Evolutionary conservation across 2,113 vertebrate species (phyloP).

Genomic region (Tretioscincus oriximinensis): DNA sequence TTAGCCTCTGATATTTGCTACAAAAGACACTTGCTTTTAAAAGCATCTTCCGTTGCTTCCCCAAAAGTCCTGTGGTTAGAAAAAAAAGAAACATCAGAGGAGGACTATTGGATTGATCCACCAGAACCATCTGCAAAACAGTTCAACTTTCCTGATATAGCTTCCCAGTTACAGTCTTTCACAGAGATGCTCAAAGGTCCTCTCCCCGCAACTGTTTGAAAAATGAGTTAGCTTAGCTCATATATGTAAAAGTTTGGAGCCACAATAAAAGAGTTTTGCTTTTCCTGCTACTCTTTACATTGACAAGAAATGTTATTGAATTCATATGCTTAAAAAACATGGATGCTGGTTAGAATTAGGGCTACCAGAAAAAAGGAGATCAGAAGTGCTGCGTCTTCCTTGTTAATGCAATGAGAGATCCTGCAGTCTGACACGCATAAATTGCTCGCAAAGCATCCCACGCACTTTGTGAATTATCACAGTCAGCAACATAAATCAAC

Average conservation of each 20-base stretch:
- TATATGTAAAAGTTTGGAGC: slow-evolving; percentile 5
- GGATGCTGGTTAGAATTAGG: background rate
- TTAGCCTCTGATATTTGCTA: slow-evolving; percentile 52
- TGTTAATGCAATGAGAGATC: too few species aligned
- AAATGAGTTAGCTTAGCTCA: slow-evolving; percentile 2
- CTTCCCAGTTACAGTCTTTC: slow-evolving; percentile 35
- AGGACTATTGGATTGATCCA: slow-evolving; percentile 16
- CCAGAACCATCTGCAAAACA: slow-evolving; percentile 36
- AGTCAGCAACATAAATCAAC: too few species aligned
- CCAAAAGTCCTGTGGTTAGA: slow-evolving; percentile 38
- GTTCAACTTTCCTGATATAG: slow-evolving; percentile 38
- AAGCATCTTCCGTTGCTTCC: slow-evolving; percentile 40
- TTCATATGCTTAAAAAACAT: slow-evolving; percentile 16
- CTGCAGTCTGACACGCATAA: too few species aligned
- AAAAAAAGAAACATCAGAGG: slow-evolving; percentile 35
- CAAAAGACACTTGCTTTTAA: slow-evolving; percentile 16
- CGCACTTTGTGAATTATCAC: too few species aligned
- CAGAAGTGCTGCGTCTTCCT: too few species aligned
- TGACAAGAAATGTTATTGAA: slow-evolving; percentile 43
- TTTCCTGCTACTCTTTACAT: slow-evolving; percentile 38
- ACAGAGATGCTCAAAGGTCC: slow-evolving; percentile 25
- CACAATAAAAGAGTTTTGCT: slow-evolving; percentile 9
- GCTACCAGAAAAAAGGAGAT: too few species aligned
- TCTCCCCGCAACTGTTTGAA: slow-evolving; percentile 18
- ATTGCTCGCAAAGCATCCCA: too few species aligned